Evolutionary conservation across 2,888 invertebrate genomes (phyloP).

Genomic region (Lottia scabra): DNA sequence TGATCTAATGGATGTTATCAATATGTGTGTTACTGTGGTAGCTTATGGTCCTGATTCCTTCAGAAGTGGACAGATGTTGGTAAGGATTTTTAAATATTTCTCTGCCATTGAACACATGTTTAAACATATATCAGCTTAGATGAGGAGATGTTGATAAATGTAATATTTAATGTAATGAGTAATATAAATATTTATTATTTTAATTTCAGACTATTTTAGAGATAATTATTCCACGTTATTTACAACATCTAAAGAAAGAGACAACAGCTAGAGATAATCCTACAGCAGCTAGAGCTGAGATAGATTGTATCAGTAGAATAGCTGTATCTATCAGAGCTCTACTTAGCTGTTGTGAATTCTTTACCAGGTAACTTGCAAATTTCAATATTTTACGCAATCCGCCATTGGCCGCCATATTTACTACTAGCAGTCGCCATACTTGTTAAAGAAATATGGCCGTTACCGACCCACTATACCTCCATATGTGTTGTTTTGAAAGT

Average conservation of each 20-base stretch:
- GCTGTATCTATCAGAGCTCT: slow-evolving; percentile 95
- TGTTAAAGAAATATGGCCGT: too few relatives aligned
- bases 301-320: slow-evolving; percentile 90
- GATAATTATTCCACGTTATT: slow-evolving; percentile 94
- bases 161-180: too few relatives aligned
- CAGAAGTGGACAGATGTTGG: slow-evolving; percentile 74
- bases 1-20: slow-evolving; percentile 95
- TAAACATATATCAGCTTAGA: too few relatives aligned
- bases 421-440: too few relatives aligned
- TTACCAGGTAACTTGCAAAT: slow-evolving; percentile 81
- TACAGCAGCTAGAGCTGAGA: slow-evolving; percentile 84
- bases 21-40: slow-evolving; percentile 98
- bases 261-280: slow-evolving; percentile 87
- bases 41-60: slow-evolving; percentile 96
- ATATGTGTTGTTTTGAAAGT: too few relatives aligned
- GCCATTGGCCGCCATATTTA: too few relatives aligned
- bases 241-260: slow-evolving; percentile 91
- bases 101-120: too few relatives aligned
- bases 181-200: too few relatives aligned
- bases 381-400: too few relatives aligned
- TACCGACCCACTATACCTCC: too few relatives aligned
- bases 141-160: too few relatives aligned
- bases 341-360: slow-evolving; percentile 94
- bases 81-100: too few relatives aligned
- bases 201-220: slow-evolving; percentile 87